These are phyloP conservation scores for Polyommatus icarus DNA, from an alignment of 2,888 invertebrate species.

Conservation along the genomic window DNA sequence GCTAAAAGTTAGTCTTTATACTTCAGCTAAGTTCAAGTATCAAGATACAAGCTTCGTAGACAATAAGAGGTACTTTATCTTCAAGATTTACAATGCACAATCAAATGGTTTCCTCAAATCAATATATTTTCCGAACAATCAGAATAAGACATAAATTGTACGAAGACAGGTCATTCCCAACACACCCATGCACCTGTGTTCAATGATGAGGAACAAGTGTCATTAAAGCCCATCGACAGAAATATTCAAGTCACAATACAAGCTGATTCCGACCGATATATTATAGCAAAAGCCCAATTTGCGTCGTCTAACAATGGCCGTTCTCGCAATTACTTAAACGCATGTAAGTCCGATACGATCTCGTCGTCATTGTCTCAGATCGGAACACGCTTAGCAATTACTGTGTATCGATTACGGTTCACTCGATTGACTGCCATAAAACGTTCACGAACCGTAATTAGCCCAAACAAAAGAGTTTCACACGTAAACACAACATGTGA, in stretches of 20 bases:
- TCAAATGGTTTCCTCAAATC: not conserved
- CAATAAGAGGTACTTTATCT: too few species aligned
- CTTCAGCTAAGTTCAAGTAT: too few species aligned
- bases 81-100: too few species aligned
- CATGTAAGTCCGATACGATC: conserved; percentile 78
- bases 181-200: conserved; percentile 63
- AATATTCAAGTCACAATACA: conserved; percentile 77
- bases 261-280: conserved; percentile 77
- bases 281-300: conserved; percentile 80
- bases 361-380: conserved; percentile 73
- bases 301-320: conserved; percentile 77
- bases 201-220: conserved; percentile 76
- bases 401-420: conserved; percentile 74
- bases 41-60: too few species aligned
- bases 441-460: conserved; percentile 70
- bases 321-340: conserved; percentile 81
- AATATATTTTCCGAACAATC: not conserved
- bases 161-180: conserved; percentile 11
- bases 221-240: conserved; percentile 67
- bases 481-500: not conserved
- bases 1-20: too few species aligned
- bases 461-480: conserved; percentile 52
- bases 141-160: not conserved
- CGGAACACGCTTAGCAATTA: conserved; percentile 70
- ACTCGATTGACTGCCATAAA: conserved; percentile 73